Conservation (phyloP, 2,888 invertebrate genomes). For the Chymomyza fuscimana region DNA sequence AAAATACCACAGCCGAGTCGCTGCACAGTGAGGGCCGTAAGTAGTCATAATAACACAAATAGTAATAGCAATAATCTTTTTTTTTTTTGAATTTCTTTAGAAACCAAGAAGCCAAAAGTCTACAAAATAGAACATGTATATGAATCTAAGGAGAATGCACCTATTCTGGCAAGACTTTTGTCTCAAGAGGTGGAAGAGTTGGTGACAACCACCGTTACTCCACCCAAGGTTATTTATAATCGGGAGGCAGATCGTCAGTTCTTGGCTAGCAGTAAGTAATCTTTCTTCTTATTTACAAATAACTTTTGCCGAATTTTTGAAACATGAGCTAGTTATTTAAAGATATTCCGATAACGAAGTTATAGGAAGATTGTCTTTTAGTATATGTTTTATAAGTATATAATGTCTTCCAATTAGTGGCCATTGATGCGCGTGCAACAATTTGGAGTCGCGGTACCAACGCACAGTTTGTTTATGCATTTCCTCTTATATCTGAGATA, state of each 20-base stretch:
- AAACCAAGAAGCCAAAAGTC: conserved; percentile 52
- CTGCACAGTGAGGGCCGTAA: conserved; percentile 55
- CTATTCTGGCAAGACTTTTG: conserved; percentile 41
- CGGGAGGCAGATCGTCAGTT: conserved; percentile 65
- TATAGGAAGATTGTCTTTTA: too few species aligned
- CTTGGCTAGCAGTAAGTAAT: conserved; percentile 59
- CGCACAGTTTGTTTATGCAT: conserved; percentile 72
- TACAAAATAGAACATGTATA: conserved; percentile 69
- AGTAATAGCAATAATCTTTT: too few species aligned
- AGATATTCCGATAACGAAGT: too few species aligned
- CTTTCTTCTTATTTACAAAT: background rate
- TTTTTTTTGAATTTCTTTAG: conserved; percentile 29
- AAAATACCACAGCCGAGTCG: conserved; percentile 32
- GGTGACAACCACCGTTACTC: conserved; percentile 33
- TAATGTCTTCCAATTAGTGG: conserved; percentile 44
- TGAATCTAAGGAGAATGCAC: conserved; percentile 45
- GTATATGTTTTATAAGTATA: background rate
- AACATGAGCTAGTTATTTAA: too few species aligned
- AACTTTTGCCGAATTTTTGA: too few species aligned
- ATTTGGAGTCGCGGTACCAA: conserved; percentile 61
- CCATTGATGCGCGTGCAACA: conserved; percentile 70
- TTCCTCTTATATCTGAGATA: conserved; percentile 75
- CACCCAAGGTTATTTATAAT: conserved; percentile 55
- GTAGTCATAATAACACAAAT: conserved; percentile 3
- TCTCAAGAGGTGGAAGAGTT: conserved; percentile 13